Evolutionary conservation across 2,888 invertebrate genomes (phyloP), one percentile per base, ranked within the genome.

Genomic region (Harpalus rubripes): DNA sequence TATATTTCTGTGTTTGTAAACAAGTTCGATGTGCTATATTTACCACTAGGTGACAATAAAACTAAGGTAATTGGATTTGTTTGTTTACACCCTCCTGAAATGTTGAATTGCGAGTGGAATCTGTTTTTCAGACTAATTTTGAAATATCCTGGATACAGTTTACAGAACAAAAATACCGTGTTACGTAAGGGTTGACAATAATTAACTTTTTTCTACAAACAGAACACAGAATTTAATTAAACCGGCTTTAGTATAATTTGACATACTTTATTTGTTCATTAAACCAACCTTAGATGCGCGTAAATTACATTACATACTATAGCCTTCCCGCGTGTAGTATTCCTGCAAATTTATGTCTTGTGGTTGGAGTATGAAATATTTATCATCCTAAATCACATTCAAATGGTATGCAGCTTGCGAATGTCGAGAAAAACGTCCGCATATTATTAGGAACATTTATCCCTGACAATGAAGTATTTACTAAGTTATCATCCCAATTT

Each of bases 231-330:
- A 44, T 74, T 74, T 74, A 74, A 74, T 74, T 74, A 74, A 74
- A 44, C 18, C 18, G 15, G 22, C 58, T 78, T 78, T 15, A 78
- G 39, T 15, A 32, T 58, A 78, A 78, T 78, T 78, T 78, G 58
- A 78, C 78, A 56, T n/a, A 78, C 78, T 78, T 78, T 78, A 78
- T 58, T 58, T 22, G 58, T 78, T 78, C 78, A 78, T 78, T 78
- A 78, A 58, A n/a, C 59, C 59, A n/a, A 6, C 56, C 32, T 15
- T 15, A 76, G 78, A 26, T 58, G 39, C 22, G 7, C 58, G 39
- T 78, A 78, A 78, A 78, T 78, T 78, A 58, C 78, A 56, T 59
- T 58, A 78, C 72, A 74, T 44, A 44, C 41, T 52, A 44, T 18
- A 74, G 1, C 72, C 72, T 41, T 74, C 22, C 41, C 44, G 18